Conservation (phyloP, 1,140 invertebrate species). For the Whitmania pigra region DNA sequence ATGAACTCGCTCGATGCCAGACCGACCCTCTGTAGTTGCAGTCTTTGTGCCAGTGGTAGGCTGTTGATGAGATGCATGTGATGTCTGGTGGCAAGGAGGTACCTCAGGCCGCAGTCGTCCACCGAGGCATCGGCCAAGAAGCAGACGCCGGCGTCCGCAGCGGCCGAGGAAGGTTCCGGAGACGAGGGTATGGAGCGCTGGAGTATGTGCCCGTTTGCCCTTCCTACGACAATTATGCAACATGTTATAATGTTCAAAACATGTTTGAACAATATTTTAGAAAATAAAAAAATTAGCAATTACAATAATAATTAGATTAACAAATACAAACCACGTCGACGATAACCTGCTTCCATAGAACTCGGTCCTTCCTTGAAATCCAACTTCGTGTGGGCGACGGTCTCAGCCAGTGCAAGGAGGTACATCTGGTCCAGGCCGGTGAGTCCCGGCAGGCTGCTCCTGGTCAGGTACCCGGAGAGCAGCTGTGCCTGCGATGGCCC, state of each 20-base stretch:
- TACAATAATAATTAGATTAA: too few species aligned
- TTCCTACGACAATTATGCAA: too few species aligned
- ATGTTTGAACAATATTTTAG: too few species aligned
- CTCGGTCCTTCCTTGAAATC: constrained; percentile 33
- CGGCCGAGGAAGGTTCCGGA: too few species aligned
- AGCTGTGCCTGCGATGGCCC: constrained; percentile 39
- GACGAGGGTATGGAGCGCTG: too few species aligned
- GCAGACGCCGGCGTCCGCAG: too few species aligned
- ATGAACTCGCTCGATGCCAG: constrained; percentile 83
- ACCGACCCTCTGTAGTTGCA: constrained; percentile 72
- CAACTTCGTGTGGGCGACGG: constrained; percentile 57
- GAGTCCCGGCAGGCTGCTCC: constrained; percentile 87
- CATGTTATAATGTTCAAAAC: too few species aligned
- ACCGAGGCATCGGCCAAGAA: constrained; percentile 56
- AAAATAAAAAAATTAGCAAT: too few species aligned
- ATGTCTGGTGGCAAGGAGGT: constrained; percentile 91
- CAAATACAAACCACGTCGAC: too few species aligned
- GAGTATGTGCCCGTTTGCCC: too few species aligned
- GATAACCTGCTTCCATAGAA: not conserved
- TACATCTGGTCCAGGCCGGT: constrained; percentile 99
- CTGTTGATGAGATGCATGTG: constrained; percentile 86
- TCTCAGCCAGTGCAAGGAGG: constrained; percentile 86
- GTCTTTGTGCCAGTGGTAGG: constrained; percentile 71
- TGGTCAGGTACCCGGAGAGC: constrained; percentile 75
- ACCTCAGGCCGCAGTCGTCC: constrained; percentile 92